Evolutionary conservation across 1,140 invertebrate genomes (phyloP), one percentile per base, ranked within the genome.

Genomic region (Streblospio benedicti): DNA sequence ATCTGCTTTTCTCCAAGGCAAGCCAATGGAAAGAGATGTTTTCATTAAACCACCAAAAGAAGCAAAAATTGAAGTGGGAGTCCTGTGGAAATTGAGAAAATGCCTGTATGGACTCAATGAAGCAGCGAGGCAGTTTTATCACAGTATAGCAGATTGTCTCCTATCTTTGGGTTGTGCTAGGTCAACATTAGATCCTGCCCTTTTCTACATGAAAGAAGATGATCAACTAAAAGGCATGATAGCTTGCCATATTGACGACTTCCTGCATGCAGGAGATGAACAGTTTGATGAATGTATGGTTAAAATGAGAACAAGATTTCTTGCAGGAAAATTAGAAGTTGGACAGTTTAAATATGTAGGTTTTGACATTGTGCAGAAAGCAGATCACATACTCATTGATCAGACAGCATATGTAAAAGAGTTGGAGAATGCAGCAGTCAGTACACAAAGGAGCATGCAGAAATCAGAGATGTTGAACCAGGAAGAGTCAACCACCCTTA

Each of bases 311-410:
- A 14, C 57, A 27, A 56, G 60, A 54, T 67, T 67, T 51, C 16
- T 52, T 18, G 66, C 50, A 31, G 59, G 59, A 41, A 65, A 63
- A 50, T 27, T 65, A 28, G 59, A 63, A 35, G 52, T 58, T 50
- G n/a, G 23, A 35, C 16, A 60, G 20, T 64, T 52, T 52, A 25
- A 18, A n/a, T 52, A 52, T 27, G 50, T 52, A 4, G 50, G 50
- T 25, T 52, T 52, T 27, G 6, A 28, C 3, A 4, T 52, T 6
- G 4, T 28, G 20, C 50, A 52, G 31, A 30, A 51, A 41, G 18
- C 23, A 27, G 38, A 63, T 51, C 56, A 33, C 32, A 61, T 67
- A 0, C 32, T 25, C 31, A 32, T 67, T 2, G 59, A 67, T 55
- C 57, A 59, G 35, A 38, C 56, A 16, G 45, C 28, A 6, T 64